A percentile compares a stretch with the other conserved stretches of the same genome.
Conservation (phyloP, 2,888 invertebrate genomes). For the Ommatoiulus sabulosus region DNA sequence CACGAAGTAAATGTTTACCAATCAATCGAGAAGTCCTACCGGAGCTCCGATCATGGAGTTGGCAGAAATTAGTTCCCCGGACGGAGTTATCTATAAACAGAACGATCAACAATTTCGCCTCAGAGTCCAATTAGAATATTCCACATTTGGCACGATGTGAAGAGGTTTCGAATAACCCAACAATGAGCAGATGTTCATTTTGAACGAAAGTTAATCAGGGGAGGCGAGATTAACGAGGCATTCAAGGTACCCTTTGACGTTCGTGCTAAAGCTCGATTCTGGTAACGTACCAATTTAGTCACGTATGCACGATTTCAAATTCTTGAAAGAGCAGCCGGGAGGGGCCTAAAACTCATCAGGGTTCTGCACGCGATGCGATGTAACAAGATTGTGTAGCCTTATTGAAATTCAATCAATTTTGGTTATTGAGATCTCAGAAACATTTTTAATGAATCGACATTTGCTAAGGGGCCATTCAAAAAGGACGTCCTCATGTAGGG, state of each 20-base stretch:
- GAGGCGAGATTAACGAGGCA: conserved; percentile 22
- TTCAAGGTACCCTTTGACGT: neutral
- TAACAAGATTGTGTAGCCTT: too few relatives aligned
- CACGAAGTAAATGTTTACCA: conserved; percentile 56
- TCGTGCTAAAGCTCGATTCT: neutral
- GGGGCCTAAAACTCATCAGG: too few relatives aligned
- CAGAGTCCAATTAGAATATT: neutral
- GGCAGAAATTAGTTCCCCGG: conserved; percentile 32
- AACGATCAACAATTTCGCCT: neutral
- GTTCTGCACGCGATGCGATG: too few relatives aligned
- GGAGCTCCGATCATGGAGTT: neutral
- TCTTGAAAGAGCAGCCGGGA: too few relatives aligned
- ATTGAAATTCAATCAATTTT: too few relatives aligned
- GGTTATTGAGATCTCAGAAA: too few relatives aligned
- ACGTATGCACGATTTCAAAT: neutral
- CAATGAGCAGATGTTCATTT: conserved; percentile 25
- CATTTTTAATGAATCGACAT: too few relatives aligned
- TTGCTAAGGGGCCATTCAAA: too few relatives aligned
- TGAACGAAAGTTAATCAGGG: conserved; percentile 43
- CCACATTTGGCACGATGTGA: neutral
- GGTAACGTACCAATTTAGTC: neutral
- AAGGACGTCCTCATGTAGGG: too few relatives aligned
- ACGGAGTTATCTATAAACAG: conserved; percentile 38
- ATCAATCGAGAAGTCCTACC: conserved; percentile 53
- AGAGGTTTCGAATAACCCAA: neutral